Conservation (phyloP, 2,113 vertebrate genomes). For the Heliornis fulica region DNA sequence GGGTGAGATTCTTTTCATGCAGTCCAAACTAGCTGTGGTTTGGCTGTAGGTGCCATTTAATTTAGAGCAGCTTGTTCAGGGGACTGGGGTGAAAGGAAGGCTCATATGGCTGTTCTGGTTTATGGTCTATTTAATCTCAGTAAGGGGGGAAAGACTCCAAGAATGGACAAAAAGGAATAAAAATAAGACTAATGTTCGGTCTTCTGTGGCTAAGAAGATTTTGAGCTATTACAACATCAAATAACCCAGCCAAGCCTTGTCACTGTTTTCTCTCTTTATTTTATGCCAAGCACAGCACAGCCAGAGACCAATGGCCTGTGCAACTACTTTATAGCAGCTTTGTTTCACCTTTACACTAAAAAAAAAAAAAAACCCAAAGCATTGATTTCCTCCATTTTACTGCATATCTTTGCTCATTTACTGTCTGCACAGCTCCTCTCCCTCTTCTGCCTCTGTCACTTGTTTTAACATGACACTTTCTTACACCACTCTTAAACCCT, state of each 20-base stretch:
- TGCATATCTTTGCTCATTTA: not conserved
- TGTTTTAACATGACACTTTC: not conserved
- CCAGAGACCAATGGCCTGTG: not conserved
- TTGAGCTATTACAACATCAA: not conserved
- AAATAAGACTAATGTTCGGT: not conserved
- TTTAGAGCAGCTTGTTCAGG: not conserved
- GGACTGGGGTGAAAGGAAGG: not conserved
- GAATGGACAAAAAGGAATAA: not conserved
- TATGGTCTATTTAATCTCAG: not conserved
- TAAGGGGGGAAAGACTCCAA: not conserved
- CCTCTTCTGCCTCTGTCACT: not conserved
- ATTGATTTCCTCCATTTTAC: not conserved
- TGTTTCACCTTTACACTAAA: not conserved
- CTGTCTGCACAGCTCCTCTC: not conserved
- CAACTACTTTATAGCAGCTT: not conserved
- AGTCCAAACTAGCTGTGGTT: not conserved
- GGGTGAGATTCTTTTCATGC: not conserved
- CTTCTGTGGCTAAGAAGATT: conserved; percentile 15
- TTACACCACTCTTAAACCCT: not conserved
- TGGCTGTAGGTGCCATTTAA: not conserved
- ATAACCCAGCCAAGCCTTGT: not conserved
- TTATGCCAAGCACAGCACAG: not conserved
- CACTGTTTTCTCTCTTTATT: conserved; percentile 11
- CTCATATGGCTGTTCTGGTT: not conserved
- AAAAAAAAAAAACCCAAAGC: not conserved